Evolutionary conservation across 2,113 vertebrate genomes (phyloP).

Genomic region (Rhabdornis inornatus): DNA sequence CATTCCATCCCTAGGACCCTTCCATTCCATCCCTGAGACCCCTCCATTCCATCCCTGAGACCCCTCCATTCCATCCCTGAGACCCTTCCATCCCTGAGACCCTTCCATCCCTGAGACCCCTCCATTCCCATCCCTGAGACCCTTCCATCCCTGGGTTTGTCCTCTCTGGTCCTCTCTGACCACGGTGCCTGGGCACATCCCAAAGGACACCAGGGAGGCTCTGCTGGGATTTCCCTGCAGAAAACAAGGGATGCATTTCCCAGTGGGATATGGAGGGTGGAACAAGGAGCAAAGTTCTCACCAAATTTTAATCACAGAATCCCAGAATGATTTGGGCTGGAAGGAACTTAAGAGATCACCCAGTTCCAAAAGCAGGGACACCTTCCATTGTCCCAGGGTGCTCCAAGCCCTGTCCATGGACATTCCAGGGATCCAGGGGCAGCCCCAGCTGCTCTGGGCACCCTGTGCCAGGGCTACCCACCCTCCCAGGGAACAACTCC

Average conservation of each 20-base stretch:
- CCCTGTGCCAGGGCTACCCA: not conserved
- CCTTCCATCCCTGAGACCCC: too few species aligned
- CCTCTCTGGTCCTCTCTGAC: not conserved
- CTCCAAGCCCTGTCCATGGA: not conserved
- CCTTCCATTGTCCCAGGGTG: fast-evolving
- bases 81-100: too few species aligned
- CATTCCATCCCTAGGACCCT: too few species aligned
- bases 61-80: too few species aligned
- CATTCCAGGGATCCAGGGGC: not conserved
- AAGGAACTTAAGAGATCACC: not conserved
- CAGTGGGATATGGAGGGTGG: fast-evolving
- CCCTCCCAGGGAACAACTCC: fast-evolving
- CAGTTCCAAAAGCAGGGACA: not conserved
- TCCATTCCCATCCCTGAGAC: too few species aligned
- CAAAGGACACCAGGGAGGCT: not conserved
- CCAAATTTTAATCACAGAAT: not conserved
- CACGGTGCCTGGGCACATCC: not conserved
- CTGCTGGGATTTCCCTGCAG: not conserved
- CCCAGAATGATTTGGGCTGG: not conserved
- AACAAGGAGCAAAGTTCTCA: not conserved
- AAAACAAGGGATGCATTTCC: not conserved
- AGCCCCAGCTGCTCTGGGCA: not conserved
- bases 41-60: too few species aligned
- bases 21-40: too few species aligned
- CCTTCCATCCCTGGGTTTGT: too few species aligned